Conservation (phyloP, 2,888 invertebrate species). For the Plebejus argus region DNA sequence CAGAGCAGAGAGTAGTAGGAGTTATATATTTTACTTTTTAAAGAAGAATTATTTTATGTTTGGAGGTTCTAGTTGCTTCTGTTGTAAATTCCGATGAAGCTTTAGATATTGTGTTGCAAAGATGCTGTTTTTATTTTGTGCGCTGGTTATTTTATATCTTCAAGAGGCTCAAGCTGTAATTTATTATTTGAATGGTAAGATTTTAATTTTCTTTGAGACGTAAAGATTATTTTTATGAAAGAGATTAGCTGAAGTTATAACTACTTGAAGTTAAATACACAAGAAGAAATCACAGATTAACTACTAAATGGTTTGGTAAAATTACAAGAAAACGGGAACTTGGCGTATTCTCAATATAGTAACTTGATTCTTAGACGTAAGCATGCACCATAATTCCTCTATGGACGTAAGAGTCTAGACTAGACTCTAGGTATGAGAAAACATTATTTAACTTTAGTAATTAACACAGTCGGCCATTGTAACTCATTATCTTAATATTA, state of each 20-base stretch:
- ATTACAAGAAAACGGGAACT: not conserved
- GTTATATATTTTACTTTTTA: not conserved
- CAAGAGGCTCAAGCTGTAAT: slow-evolving; percentile 32
- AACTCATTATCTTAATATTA: no score
- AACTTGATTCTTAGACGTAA: slow-evolving; percentile 13
- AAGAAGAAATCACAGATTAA: not conserved
- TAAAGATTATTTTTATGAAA: no score
- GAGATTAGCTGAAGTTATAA: no score
- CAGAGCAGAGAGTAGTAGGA: not conserved
- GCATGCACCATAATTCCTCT: no score
- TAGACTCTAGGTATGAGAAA: no score
- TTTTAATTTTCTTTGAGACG: not conserved
- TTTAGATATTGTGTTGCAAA: not conserved
- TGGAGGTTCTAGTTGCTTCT: not conserved
- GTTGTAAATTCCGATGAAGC: not conserved
- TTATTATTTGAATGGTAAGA: slow-evolving; percentile 40
- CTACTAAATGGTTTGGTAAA: not conserved
- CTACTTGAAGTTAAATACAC: not conserved
- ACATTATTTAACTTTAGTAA: no score
- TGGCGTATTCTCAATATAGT: not conserved
- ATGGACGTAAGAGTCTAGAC: not conserved
- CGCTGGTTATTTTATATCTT: slow-evolving; percentile 7
- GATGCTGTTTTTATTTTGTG: slow-evolving; percentile 15
- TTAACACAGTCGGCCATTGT: no score
- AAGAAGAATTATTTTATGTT: not conserved